These are phyloP conservation scores for Tupaia tana DNA, from an alignment of 2,113 vertebrate genomes.

Conservation along the genomic window DNA sequence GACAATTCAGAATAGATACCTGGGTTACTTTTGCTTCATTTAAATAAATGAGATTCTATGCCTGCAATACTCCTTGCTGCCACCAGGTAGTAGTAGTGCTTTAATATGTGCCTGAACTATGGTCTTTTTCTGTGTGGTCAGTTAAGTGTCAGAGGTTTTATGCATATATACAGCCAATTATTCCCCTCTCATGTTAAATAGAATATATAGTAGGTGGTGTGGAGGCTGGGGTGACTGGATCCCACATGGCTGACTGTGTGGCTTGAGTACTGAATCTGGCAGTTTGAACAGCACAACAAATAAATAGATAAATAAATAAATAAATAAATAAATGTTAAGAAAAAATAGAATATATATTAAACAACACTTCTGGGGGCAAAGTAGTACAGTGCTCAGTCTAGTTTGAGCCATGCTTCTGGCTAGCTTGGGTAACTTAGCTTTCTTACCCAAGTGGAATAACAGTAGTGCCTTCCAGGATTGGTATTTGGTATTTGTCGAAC, in stretches of 20 bases:
- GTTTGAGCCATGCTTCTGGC: neutral
- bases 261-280: too few relatives aligned
- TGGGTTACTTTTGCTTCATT: neutral
- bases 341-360: neutral
- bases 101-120: neutral
- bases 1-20: neutral
- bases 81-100: neutral
- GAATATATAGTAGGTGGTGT: too few relatives aligned
- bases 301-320: too few relatives aligned
- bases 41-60: constrained; percentile 8
- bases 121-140: neutral
- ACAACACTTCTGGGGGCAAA: neutral
- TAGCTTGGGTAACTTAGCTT: neutral
- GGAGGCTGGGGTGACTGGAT: too few relatives aligned
- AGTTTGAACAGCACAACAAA: too few relatives aligned
- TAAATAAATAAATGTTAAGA: too few relatives aligned
- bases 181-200: neutral
- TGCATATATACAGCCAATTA: neutral
- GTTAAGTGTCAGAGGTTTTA: neutral
- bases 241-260: too few relatives aligned
- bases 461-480: neutral
- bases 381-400: neutral
- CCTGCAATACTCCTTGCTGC: constrained; percentile 25
- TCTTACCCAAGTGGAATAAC: neutral
- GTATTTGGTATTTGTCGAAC: neutral